phyloP scores from a whole-genome alignment of 2,797 vertebrate species.

The Crypturellus tataupa region DNA sequence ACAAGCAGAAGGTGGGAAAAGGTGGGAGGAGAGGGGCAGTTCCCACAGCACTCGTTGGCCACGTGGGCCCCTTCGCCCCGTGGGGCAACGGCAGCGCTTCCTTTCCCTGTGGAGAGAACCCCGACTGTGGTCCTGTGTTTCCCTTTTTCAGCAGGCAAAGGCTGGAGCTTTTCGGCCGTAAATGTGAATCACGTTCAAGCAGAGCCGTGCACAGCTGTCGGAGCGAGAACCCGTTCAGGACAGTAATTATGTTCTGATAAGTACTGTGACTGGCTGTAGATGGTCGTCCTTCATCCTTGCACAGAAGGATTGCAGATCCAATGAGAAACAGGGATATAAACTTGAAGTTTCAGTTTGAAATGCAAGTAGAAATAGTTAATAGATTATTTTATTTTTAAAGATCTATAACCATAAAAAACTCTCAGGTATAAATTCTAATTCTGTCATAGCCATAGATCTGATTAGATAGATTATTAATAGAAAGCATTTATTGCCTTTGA shows the following conservation, averaged over 20 bases:
- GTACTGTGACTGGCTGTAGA: neutral
- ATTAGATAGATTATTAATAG: neutral
- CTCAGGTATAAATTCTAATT: neutral
- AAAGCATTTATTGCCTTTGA: neutral
- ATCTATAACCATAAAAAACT: neutral
- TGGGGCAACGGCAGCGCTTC: neutral
- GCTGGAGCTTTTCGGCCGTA: neutral
- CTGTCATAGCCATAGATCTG: neutral
- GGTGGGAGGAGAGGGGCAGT: no score
- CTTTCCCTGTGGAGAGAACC: neutral
- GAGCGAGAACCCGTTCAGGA: neutral
- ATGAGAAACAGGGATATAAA: neutral
- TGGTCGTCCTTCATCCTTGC: neutral
- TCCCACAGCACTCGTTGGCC: no score
- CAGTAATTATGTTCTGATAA: neutral
- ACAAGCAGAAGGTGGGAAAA: no score
- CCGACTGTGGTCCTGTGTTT: neutral
- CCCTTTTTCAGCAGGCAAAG: neutral
- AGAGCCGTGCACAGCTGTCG: neutral
- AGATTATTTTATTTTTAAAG: neutral
- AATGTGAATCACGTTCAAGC: neutral
- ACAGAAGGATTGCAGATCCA: rapidly evolving
- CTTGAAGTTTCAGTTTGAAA: neutral
- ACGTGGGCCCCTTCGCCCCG: no score
- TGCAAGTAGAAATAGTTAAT: rapidly evolving